Percentiles rank a stretch among this genome's conserved stretches.
phyloP scores from a whole-genome alignment of 2,797 vertebrate genomes.

The Pipistrellus nathusii region DNA sequence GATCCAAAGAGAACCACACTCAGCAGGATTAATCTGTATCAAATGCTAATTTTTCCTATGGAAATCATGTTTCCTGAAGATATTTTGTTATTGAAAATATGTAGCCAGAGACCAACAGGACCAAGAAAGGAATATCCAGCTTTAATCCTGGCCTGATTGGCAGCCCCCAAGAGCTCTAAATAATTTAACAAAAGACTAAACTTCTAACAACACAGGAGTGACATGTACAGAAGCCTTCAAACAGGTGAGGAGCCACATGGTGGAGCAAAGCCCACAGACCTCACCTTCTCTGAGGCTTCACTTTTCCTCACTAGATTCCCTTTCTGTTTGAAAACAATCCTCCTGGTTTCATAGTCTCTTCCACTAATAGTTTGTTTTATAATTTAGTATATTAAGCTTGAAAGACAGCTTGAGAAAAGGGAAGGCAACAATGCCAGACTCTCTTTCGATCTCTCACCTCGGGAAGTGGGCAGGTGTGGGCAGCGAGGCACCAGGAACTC shows the following conservation, averaged over 20 bases:
- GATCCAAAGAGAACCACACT: background rate
- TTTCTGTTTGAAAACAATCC: conserved; percentile 68
- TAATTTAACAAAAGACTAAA: conserved; percentile 91
- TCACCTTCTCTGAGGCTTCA: conserved; percentile 23
- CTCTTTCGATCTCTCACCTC: rapidly evolving
- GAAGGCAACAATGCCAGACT: rapidly evolving
- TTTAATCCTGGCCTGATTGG: conserved; percentile 87
- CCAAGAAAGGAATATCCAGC: conserved; percentile 80
- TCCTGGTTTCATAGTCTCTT: background rate
- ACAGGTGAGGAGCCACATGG: conserved; percentile 81
- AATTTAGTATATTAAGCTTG: conserved; percentile 59
- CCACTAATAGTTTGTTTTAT: background rate
- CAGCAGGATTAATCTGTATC: conserved; percentile 46
- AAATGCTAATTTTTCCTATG: conserved; percentile 61
- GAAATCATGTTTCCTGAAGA: conserved; percentile 66
- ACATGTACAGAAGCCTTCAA: conserved; percentile 84
- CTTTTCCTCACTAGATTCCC: conserved; percentile 14
- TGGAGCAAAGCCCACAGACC: conserved; percentile 76
- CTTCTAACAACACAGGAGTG: conserved; percentile 90
- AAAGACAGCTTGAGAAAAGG: conserved; percentile 26
- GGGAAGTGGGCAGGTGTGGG: rapidly evolving
- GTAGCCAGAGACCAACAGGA: conserved; percentile 88
- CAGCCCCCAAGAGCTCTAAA: conserved; percentile 87
- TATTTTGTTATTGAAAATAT: conserved; percentile 80
- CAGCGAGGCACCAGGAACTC: rapidly evolving